These are phyloP conservation scores for Drosophila vallismaia DNA, from an alignment of 2,888 invertebrate genomes.

Conservation along the genomic window DNA sequence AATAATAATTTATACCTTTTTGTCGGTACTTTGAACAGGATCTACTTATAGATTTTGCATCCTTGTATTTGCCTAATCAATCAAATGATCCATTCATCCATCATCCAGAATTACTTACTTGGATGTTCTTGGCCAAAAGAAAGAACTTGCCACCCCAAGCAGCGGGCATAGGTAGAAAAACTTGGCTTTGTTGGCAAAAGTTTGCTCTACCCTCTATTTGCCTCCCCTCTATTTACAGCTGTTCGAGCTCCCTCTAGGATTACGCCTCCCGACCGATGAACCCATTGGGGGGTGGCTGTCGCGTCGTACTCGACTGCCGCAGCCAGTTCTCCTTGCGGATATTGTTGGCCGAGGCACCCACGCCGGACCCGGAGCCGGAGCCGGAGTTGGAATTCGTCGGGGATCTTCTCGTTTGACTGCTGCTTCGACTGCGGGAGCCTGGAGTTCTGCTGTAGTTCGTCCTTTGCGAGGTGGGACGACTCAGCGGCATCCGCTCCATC, in stretches of 20 bases:
- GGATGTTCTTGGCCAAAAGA: background rate
- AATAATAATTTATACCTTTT: background rate
- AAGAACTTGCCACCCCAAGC: background rate
- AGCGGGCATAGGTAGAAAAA: background rate
- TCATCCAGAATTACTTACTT: background rate
- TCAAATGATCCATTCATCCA: background rate
- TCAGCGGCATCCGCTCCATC: slow-evolving; percentile 76
- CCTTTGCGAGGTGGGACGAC: slow-evolving; percentile 40
- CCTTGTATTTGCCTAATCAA: background rate
- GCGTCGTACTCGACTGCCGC: slow-evolving; percentile 62
- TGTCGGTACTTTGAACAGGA: background rate
- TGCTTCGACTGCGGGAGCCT: slow-evolving; percentile 63
- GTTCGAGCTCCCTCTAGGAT: slow-evolving; percentile 13
- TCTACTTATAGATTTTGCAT: background rate
- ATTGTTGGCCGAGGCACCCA: slow-evolving; percentile 41
- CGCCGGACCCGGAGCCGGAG: slow-evolving; percentile 11
- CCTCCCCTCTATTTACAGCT: slow-evolving; percentile 28
- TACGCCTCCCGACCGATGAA: slow-evolving; percentile 82
- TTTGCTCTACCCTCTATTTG: slow-evolving; percentile 1
- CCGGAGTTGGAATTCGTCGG: slow-evolving; percentile 35
- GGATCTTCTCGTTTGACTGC: slow-evolving; percentile 58
- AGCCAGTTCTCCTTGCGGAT: slow-evolving; percentile 81
- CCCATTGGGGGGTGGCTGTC: slow-evolving; percentile 82
- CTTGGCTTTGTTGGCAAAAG: slow-evolving; percentile 3
- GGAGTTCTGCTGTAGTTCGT: slow-evolving; percentile 25